phyloP scores from a whole-genome alignment of 2,888 invertebrate genomes.

The Lathronympha strigana region DNA sequence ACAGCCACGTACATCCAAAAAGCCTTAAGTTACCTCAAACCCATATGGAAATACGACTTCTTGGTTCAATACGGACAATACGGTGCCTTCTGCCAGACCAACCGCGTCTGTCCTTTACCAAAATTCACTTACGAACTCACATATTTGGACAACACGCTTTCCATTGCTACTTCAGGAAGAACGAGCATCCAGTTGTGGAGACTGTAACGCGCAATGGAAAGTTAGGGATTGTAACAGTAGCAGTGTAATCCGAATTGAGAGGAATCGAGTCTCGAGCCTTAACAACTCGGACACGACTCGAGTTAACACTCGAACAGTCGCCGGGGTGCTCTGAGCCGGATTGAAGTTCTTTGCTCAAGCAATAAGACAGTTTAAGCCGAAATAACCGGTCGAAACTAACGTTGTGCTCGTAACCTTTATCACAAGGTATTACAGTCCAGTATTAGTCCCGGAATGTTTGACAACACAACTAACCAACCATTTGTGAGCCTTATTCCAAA shows the following conservation, averaged over 20 bases:
- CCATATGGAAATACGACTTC: background rate
- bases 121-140: conserved; percentile 23
- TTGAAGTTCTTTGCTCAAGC: conserved; percentile 44
- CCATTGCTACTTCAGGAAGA: background rate
- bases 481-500: background rate
- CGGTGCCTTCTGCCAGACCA: conserved; percentile 48
- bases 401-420: background rate
- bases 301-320: conserved; percentile 58
- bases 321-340: conserved; percentile 38
- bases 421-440: background rate
- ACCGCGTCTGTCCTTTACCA: conserved; percentile 47
- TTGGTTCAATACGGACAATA: background rate
- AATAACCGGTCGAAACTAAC: conserved; percentile 52
- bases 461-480: background rate
- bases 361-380: conserved; percentile 42
- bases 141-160: conserved; percentile 6
- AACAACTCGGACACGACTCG: conserved; percentile 68
- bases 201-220: conserved; percentile 11
- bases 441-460: background rate
- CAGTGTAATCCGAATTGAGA: background rate
- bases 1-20: background rate
- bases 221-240: too few species aligned
- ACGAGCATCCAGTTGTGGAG: background rate
- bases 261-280: conserved; percentile 55
- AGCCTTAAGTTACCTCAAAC: background rate